Conservation (phyloP, 2,888 invertebrate species). For the Leptura quadrifasciata region DNA sequence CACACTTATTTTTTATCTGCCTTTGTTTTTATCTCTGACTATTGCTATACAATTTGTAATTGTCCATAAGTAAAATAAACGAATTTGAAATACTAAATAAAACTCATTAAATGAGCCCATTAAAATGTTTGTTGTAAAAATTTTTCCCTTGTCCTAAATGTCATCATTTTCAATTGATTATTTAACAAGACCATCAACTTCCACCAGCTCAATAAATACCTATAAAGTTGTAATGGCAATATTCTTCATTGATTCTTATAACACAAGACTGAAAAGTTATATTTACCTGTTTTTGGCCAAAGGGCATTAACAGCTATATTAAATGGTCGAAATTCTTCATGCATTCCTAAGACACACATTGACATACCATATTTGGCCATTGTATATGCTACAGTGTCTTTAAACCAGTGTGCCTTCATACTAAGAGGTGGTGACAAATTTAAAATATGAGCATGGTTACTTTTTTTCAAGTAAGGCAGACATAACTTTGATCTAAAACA, state of each 20-base stretch:
- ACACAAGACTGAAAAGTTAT: neutral
- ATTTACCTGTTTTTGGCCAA: conserved; percentile 93
- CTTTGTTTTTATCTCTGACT: no score
- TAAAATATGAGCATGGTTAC: conserved; percentile 93
- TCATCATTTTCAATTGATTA: no score
- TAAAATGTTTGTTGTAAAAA: no score
- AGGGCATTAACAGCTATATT: conserved; percentile 95
- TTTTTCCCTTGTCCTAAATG: no score
- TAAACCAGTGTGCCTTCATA: conserved; percentile 93
- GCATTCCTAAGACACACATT: conserved; percentile 97
- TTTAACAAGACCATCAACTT: no score
- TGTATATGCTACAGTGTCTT: conserved; percentile 94
- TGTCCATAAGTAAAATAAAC: no score
- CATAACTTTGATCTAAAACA: conserved; percentile 89
- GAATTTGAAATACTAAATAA: no score
- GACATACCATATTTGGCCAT: conserved; percentile 99
- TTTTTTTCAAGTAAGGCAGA: conserved; percentile 89
- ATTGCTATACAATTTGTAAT: no score
- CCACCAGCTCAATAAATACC: no score
- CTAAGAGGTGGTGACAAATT: conserved; percentile 96
- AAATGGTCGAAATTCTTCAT: conserved; percentile 90
- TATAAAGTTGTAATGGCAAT: no score
- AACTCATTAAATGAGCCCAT: no score
- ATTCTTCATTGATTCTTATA: neutral
- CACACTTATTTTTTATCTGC: no score